Evolutionary conservation across 2,888 invertebrate genomes (phyloP), one percentile per base, ranked within the genome.

Genomic region (Cantharis lateralis): DNA sequence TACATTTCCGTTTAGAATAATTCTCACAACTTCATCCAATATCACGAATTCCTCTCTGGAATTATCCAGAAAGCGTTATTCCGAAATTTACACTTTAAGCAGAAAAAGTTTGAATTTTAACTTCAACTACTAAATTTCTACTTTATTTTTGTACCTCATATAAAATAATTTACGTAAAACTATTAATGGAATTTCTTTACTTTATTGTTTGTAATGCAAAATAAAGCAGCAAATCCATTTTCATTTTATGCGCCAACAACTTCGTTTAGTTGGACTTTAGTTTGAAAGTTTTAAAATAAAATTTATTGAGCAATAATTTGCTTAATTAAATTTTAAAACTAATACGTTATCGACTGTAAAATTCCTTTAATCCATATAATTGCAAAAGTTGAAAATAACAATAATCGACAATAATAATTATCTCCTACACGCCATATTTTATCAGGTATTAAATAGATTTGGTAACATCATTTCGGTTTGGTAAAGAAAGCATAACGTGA

Each of bases 131-230:
- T 13, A 48, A 48, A 48, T 11, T n/a, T 48, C 0, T n/a, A 48
- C n/a, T 32, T 48, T 48, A n/a, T n/a, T 48, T n/a, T 48, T 48
- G 0, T 48, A 48, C 48, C 48, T n/a, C 1, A n/a, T n/a, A 48
- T 48, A 48, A n/a, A 48, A 48, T 48, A 48, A 48, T 48, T 48
- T 48, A 48, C 48, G 48, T 48, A 48, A 48, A 66, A 24, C 64
- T 66, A 18, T 18, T 24, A 66, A 66, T 66, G 20, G 20, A 66
- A 66, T 66, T 66, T 66, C 64, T 66, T 66, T 66, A 66, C 20
- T 66, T 66, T 66, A 66, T 66, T 66, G 64, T 66, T n/a, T 66
- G 64, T 24, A 66, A 66, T 66, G 64, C 24, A 66, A 66, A 66
- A 66, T 66, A 20, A 18, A 66, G 24, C 24, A 66, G 64, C 24